Evolutionary conservation across 1,140 invertebrate genomes (phyloP), one percentile per base, ranked within the genome.

Genomic region (Zeugodacus cucurbitae): DNA sequence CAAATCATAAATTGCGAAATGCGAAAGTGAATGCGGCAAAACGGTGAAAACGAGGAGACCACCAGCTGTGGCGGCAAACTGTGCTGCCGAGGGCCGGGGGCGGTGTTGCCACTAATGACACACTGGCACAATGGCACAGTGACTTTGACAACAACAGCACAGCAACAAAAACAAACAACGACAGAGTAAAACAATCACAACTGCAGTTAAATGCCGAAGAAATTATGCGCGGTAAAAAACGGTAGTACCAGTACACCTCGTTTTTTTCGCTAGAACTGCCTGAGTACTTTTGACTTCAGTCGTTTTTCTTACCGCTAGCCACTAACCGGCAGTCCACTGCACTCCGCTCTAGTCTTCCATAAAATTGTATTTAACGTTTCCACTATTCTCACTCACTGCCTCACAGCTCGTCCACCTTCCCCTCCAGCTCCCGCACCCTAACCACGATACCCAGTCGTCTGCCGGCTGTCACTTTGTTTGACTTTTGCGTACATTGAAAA

Each of bases 1-100:
- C 67, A 74, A 74, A 74, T 74, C 34, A 41, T 74, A 41, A 74
- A 74, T 37, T 74, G 67, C 67, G 34, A 74, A 74, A 74, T 20
- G 67, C 32, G 67, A 74, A 74, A 74, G 34, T 74, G 67, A 37
- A 74, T 41, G 67, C 32, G 67, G 17, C 34, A 74, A 74, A n/a
- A 32, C 11, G 29, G 62, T 17, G 32, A 37, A 74, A n/a, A 22
- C 20, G 67, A 62, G 26, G 67, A 62, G 26, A 32, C 26, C 62
- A 10, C 29, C 29, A 67, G 34, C 67, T 74, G 67, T 2, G 67
- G 20, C 5, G 34, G 0, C 29, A 17, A 37, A 11, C 17, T n/a
- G n/a, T n/a, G 34, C 29, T 17, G 34, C 14, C 2, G 20, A 74
- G 8, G 20, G 20, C 17, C 32, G 58, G 7, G 22, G 22, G 22